Evolutionary conservation across 2,113 vertebrate genomes (phyloP).

Genomic region (Semnornis frantzii): DNA sequence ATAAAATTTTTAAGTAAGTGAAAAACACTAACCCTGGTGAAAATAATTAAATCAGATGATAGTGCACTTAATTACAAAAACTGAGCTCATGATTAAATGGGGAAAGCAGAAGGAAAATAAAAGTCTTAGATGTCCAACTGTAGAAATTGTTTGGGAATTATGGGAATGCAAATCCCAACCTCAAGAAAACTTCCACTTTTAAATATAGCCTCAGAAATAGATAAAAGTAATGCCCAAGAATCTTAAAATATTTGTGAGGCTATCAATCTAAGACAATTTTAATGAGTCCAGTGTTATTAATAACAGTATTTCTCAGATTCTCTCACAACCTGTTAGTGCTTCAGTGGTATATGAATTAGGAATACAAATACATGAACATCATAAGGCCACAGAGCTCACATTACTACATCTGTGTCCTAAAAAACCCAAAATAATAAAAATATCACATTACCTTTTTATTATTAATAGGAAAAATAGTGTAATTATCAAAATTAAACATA

Average conservation of each 20-base stretch:
- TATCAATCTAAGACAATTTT: background rate
- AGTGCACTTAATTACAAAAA: background rate
- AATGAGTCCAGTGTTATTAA: background rate
- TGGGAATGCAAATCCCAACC: background rate
- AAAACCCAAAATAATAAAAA: background rate
- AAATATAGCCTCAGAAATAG: background rate
- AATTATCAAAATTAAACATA: background rate
- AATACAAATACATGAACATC: background rate
- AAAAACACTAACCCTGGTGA: background rate
- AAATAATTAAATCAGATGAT: background rate
- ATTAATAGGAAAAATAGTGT: background rate
- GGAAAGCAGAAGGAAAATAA: background rate
- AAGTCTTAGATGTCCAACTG: background rate
- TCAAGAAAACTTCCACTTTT: background rate
- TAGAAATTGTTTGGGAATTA: background rate
- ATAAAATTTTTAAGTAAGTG: background rate
- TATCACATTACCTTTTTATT: background rate
- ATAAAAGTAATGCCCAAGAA: background rate
- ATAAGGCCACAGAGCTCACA: background rate
- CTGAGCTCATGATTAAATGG: background rate
- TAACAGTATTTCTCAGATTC: background rate
- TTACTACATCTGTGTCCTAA: background rate
- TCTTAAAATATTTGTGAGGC: background rate
- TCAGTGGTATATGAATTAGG: background rate
- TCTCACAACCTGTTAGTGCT: background rate